Evolutionary conservation across 2,113 vertebrate genomes (phyloP).

Genomic region (Dipodomys spectabilis): DNA sequence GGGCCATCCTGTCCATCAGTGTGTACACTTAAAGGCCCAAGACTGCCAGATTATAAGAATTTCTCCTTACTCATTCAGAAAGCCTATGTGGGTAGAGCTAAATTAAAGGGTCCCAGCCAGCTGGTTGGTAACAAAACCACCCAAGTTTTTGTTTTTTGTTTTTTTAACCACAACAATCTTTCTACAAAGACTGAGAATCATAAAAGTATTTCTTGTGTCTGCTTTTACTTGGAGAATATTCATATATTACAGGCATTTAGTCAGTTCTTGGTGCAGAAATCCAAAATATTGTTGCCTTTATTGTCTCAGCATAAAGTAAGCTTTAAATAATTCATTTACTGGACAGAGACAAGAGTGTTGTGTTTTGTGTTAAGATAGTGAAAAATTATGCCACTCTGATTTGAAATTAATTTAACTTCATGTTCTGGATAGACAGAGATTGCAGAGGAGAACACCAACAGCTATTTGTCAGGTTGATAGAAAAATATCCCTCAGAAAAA

Average conservation of each 20-base stretch:
- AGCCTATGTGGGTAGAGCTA: too few relatives aligned
- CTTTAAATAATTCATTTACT: conserved; percentile 60
- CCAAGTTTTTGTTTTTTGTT: not conserved
- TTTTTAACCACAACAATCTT: conserved; percentile 23
- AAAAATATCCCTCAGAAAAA: conserved; percentile 46
- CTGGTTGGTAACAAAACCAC: too few relatives aligned
- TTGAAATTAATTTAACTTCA: conserved; percentile 65
- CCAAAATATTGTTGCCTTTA: conserved; percentile 34
- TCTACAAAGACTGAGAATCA: not conserved
- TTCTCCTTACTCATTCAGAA: too few relatives aligned
- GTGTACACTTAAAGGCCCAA: too few relatives aligned
- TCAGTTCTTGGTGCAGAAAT: conserved; percentile 24
- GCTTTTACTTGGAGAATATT: conserved; percentile 11
- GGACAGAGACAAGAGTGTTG: conserved; percentile 38
- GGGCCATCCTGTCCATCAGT: too few relatives aligned
- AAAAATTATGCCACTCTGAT: conserved; percentile 33
- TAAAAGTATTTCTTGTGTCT: too few relatives aligned
- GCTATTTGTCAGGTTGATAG: conserved; percentile 13
- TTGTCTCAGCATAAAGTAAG: conserved; percentile 23
- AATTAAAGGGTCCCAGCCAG: too few relatives aligned
- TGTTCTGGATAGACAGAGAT: not conserved
- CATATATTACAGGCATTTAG: conserved; percentile 3
- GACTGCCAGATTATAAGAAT: too few relatives aligned
- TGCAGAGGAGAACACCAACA: not conserved
- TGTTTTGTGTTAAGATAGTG: conserved; percentile 33